Conservation (phyloP, 2,113 vertebrate genomes). For the Ahaetulla prasina region DNA sequence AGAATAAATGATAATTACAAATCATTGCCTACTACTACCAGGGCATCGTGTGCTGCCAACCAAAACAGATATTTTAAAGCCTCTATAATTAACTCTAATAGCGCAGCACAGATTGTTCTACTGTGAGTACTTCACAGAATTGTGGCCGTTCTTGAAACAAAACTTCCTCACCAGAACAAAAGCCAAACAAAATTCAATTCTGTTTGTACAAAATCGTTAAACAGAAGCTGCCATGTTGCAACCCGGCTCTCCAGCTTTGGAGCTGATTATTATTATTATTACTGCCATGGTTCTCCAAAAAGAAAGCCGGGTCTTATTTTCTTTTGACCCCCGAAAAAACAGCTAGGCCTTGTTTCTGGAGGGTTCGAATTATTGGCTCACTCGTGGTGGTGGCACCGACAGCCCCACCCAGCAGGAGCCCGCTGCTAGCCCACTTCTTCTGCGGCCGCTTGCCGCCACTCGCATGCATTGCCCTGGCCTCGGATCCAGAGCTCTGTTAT, state of each 20-base stretch:
- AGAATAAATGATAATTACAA: slow-evolving; percentile 75
- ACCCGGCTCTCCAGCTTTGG: not conserved
- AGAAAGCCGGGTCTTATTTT: no score
- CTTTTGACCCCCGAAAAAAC: no score
- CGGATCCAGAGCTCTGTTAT: no score
- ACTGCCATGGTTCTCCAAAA: no score
- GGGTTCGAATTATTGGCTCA: no score
- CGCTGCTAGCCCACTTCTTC: no score
- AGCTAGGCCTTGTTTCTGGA: no score
- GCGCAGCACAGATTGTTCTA: slow-evolving; percentile 41
- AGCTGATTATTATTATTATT: no score
- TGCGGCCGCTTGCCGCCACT: no score
- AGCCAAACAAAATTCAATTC: not conserved
- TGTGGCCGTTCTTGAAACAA: slow-evolving; percentile 43
- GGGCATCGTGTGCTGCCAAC: slow-evolving; percentile 64
- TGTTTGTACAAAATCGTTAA: slow-evolving; percentile 37
- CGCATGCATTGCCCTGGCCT: no score
- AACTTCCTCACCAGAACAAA: not conserved
- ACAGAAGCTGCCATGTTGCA: slow-evolving; percentile 17
- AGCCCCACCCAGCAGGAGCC: no score
- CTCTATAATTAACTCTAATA: slow-evolving; percentile 71
- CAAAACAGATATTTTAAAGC: slow-evolving; percentile 71
- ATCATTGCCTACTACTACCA: slow-evolving; percentile 67
- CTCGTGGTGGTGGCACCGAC: no score
- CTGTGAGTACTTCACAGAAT: slow-evolving; percentile 63